phyloP scores from a whole-genome alignment of 2,888 invertebrate genomes.

The Antitype chi region DNA sequence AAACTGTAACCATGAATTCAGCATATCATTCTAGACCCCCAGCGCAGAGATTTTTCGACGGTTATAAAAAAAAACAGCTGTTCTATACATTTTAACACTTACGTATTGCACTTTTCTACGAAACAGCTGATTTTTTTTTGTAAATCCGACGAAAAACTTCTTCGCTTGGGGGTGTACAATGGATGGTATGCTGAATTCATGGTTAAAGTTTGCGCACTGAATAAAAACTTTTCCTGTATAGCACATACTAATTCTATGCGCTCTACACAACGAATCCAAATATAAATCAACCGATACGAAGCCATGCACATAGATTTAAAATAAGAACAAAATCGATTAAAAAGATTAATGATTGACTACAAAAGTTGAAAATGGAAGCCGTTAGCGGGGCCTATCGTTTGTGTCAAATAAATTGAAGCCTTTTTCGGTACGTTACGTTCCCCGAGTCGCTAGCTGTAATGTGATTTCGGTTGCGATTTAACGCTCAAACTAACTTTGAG shows the following conservation, averaged over 20 bases:
- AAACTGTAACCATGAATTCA: too few relatives aligned
- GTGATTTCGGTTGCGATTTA: constrained; percentile 72
- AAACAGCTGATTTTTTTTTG: too few relatives aligned
- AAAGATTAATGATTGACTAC: constrained; percentile 48
- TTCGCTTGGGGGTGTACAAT: too few relatives aligned
- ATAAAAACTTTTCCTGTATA: too few relatives aligned
- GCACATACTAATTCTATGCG: background rate
- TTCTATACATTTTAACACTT: too few relatives aligned
- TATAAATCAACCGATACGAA: background rate
- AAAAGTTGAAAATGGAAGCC: constrained; percentile 48
- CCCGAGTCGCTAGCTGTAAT: constrained; percentile 61
- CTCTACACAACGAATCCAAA: background rate
- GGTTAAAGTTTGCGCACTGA: too few relatives aligned
- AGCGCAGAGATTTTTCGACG: too few relatives aligned
- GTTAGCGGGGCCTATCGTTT: constrained; percentile 62
- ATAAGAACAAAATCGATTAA: constrained; percentile 40
- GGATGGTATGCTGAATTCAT: too few relatives aligned
- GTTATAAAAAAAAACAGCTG: too few relatives aligned
- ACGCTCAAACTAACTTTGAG: constrained; percentile 69
- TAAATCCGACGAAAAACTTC: too few relatives aligned
- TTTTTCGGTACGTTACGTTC: constrained; percentile 63
- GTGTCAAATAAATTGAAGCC: constrained; percentile 71
- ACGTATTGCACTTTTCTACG: too few relatives aligned
- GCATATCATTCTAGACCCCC: too few relatives aligned
- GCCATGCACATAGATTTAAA: background rate